A percentile compares a stretch with the other conserved stretches of the same genome.
phyloP scores from a whole-genome alignment of 2,888 invertebrate species.

The Strigamia maritima region DNA sequence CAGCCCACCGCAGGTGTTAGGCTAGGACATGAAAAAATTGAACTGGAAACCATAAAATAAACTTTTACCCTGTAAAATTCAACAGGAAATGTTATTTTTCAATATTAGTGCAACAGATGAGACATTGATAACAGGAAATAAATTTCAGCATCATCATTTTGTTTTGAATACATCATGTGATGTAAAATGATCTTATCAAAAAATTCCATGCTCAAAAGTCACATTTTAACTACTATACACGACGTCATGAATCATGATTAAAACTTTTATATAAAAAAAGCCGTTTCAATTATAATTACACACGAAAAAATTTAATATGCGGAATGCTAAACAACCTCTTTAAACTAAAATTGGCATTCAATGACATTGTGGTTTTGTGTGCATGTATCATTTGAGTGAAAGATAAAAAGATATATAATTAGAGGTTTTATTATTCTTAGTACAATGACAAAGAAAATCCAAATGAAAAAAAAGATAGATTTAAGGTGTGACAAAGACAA shows the following conservation, averaged over 20 bases:
- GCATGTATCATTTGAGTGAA: background rate
- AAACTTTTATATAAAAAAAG: background rate
- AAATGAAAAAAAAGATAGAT: background rate
- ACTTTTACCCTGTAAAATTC: background rate
- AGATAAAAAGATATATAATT: background rate
- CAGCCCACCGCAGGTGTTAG: too few relatives aligned
- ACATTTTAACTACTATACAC: background rate
- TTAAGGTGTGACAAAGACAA: conserved; percentile 8
- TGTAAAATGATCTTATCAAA: conserved; percentile 15
- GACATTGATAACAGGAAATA: background rate
- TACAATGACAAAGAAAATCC: background rate
- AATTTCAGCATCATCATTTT: background rate
- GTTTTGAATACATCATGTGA: conserved; percentile 9
- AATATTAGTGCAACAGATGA: background rate
- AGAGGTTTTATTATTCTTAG: background rate
- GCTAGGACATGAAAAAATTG: too few relatives aligned
- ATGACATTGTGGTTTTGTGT: background rate
- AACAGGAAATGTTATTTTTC: background rate
- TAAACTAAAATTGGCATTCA: background rate
- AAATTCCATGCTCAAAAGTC: background rate
- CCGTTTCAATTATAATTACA: background rate
- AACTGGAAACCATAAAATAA: too few relatives aligned
- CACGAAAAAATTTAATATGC: background rate
- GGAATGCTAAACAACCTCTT: background rate
- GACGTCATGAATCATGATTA: background rate